A percentile compares a stretch with the other conserved stretches of the same genome.
phyloP scores from a whole-genome alignment of 1,140 invertebrate genomes.

The Elymnias hypermnestra region DNA sequence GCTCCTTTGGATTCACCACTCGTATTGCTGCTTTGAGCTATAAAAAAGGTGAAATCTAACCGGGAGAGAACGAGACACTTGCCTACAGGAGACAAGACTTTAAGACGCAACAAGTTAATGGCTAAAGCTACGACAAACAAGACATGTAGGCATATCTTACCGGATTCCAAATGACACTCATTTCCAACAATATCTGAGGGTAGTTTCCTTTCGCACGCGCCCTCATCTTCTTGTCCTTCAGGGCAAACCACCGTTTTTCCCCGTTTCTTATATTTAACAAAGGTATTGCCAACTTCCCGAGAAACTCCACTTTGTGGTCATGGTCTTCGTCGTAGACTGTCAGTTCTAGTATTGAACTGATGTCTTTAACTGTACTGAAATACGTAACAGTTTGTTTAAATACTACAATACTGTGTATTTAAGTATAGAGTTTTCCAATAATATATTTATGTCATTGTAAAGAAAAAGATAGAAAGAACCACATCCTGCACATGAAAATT shows the following conservation, averaged over 20 bases:
- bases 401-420: no score
- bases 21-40: conserved; percentile 91
- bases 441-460: no score
- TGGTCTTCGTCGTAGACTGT: conserved; percentile 99
- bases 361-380: conserved; percentile 95
- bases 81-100: not conserved
- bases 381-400: no score
- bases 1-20: conserved; percentile 96
- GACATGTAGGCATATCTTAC: conserved; percentile 68
- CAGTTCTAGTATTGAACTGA: conserved; percentile 96
- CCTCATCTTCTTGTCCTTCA: conserved; percentile 97
- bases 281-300: conserved; percentile 95
- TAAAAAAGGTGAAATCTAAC: no score
- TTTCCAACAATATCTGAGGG: conserved; percentile 94
- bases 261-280: conserved; percentile 91
- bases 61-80: no score
- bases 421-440: no score
- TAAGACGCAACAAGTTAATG: not conserved
- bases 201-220: conserved; percentile 92
- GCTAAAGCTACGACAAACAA: not conserved
- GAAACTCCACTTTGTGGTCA: conserved; percentile 98
- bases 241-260: conserved; percentile 95
- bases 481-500: no score
- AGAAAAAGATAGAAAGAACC: no score
- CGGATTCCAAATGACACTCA: conserved; percentile 95